Percentiles rank a stretch among this genome's conserved stretches.
These are phyloP conservation scores for Telmatherina bonti DNA, from an alignment of 2,797 vertebrate genomes.

Conservation along the genomic window DNA sequence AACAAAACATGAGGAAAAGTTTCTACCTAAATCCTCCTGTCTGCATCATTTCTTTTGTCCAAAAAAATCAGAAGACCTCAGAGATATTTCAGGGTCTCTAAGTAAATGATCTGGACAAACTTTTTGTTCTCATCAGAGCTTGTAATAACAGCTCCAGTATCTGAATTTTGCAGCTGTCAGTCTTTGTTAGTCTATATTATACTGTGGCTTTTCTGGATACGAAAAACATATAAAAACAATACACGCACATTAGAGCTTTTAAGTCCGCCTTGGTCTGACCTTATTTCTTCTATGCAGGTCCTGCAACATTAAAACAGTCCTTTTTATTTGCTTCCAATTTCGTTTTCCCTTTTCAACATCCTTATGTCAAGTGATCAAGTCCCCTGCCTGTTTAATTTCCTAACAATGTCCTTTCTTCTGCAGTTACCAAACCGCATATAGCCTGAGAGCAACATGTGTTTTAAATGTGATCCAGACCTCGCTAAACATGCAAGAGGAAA, in stretches of 20 bases:
- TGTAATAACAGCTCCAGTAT: neutral
- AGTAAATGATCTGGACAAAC: constrained; percentile 16
- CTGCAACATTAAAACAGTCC: constrained; percentile 28
- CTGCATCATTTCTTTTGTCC: constrained; percentile 10
- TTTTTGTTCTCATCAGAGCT: neutral
- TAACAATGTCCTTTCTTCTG: constrained; percentile 52
- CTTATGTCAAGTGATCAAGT: constrained; percentile 47
- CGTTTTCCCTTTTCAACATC: constrained; percentile 33
- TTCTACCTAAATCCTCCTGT: constrained; percentile 10
- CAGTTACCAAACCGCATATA: constrained; percentile 56
- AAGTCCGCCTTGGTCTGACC: constrained; percentile 18
- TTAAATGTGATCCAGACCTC: constrained; percentile 96
- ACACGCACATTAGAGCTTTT: constrained; percentile 2
- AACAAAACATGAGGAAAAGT: constrained; percentile 1
- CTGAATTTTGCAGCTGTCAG: neutral
- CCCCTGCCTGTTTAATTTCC: constrained; percentile 45
- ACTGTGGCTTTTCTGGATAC: too few species aligned
- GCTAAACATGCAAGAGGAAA: constrained; percentile 75
- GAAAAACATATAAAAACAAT: neutral
- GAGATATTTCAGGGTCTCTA: constrained; percentile 3
- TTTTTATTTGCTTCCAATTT: constrained; percentile 40
- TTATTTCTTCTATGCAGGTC: constrained; percentile 32
- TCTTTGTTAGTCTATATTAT: too few species aligned
- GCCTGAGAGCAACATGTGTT: constrained; percentile 86
- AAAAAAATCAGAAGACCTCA: neutral